Conservation (phyloP, 2,888 invertebrate species). For the Drosophila algonquin region DNA sequence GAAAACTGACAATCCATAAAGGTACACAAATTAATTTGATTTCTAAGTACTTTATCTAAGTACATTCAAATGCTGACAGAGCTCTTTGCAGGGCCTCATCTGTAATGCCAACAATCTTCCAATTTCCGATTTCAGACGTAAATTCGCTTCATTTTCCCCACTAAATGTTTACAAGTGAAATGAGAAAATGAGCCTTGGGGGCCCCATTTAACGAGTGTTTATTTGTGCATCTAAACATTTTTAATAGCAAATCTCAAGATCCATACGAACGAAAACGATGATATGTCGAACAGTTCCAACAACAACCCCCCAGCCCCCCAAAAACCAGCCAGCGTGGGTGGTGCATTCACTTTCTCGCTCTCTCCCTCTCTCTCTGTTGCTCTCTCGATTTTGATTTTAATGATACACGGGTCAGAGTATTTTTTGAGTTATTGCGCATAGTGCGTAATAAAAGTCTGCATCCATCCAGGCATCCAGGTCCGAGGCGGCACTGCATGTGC, state of each 20-base stretch:
- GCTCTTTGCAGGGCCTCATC: background rate
- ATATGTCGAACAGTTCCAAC: slow-evolving; percentile 13
- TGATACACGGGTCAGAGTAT: slow-evolving; percentile 70
- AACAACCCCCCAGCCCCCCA: slow-evolving; percentile 4
- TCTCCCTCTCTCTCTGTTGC: slow-evolving; percentile 1
- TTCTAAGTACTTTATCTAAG: background rate
- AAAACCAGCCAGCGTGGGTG: slow-evolving; percentile 66
- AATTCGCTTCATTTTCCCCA: slow-evolving; percentile 13
- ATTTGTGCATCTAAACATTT: slow-evolving; percentile 76
- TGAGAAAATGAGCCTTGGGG: slow-evolving; percentile 30
- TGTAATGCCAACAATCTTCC: background rate
- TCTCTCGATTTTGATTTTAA: slow-evolving; percentile 69
- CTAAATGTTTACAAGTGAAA: slow-evolving; percentile 54
- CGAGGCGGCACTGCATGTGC: background rate
- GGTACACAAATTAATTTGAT: background rate
- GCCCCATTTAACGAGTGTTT: slow-evolving; percentile 60
- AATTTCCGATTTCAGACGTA: background rate
- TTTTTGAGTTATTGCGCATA: slow-evolving; percentile 75
- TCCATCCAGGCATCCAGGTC: background rate
- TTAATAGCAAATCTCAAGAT: slow-evolving; percentile 67
- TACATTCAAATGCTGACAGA: background rate
- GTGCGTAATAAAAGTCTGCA: slow-evolving; percentile 63
- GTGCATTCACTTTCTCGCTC: slow-evolving; percentile 20
- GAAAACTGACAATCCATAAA: background rate
- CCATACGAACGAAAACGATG: slow-evolving; percentile 4